Conservation (phyloP, 2,888 invertebrate species). For the Diadromus collaris region DNA sequence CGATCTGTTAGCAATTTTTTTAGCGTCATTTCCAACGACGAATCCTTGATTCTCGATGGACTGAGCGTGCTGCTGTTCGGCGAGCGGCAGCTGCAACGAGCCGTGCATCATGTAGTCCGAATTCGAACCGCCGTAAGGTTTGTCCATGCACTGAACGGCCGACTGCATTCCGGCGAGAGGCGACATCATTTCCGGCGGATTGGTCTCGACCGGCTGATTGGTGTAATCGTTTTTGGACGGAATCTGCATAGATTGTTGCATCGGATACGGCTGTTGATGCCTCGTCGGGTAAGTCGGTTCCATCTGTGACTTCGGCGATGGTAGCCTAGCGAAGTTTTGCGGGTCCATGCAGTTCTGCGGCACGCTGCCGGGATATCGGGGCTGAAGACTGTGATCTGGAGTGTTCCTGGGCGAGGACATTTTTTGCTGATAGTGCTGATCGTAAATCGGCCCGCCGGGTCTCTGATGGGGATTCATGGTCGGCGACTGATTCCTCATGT, state of each 20-base stretch:
- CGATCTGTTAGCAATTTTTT: slow-evolving; percentile 59
- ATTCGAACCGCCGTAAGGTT: slow-evolving; percentile 52
- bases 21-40: slow-evolving; percentile 60
- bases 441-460: slow-evolving; percentile 59
- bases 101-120: slow-evolving; percentile 56
- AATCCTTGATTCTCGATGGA: slow-evolving; percentile 58
- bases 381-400: slow-evolving; percentile 67
- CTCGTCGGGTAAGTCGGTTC: slow-evolving; percentile 60
- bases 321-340: slow-evolving; percentile 61
- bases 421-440: slow-evolving; percentile 65
- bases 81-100: slow-evolving; percentile 34
- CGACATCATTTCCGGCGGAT: slow-evolving; percentile 55
- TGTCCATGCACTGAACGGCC: slow-evolving; percentile 55
- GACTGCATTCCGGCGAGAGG: slow-evolving; percentile 45
- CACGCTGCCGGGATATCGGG: slow-evolving; percentile 65
- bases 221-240: slow-evolving; percentile 56
- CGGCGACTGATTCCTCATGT: slow-evolving; percentile 67
- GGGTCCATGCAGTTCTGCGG: slow-evolving; percentile 68
- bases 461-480: slow-evolving; percentile 65
- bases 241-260: slow-evolving; percentile 58
- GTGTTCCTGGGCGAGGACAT: slow-evolving; percentile 62
- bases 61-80: slow-evolving; percentile 49
- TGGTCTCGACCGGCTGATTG: slow-evolving; percentile 45
- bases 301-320: slow-evolving; percentile 64
- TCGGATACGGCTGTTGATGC: slow-evolving; percentile 65